These are phyloP conservation scores for Amphiprion percula DNA, from an alignment of 2,113 vertebrate species.

Conservation along the genomic window DNA sequence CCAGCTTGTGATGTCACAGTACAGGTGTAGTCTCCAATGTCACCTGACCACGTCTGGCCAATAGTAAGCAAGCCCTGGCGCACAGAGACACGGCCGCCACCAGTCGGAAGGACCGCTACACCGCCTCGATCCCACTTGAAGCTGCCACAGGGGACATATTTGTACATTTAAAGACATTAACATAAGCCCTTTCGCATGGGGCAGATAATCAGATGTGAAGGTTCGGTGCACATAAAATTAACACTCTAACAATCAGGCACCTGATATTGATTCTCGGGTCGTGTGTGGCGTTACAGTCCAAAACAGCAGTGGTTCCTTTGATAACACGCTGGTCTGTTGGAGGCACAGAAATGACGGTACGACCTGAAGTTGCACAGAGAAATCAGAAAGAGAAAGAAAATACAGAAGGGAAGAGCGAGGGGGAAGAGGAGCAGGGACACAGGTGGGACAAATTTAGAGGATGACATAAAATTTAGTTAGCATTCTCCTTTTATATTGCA, in stretches of 20 bases:
- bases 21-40: constrained; percentile 96
- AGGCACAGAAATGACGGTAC: constrained; percentile 88
- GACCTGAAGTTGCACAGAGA: constrained; percentile 80
- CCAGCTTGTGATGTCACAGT: constrained; percentile 90
- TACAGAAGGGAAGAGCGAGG: background rate
- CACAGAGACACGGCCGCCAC: constrained; percentile 88
- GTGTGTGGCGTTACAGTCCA: constrained; percentile 89
- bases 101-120: constrained; percentile 79
- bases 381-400: background rate
- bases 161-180: background rate
- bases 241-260: constrained; percentile 74
- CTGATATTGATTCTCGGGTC: constrained; percentile 91
- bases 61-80: constrained; percentile 92
- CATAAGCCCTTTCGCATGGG: background rate
- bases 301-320: constrained; percentile 92
- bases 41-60: constrained; percentile 97
- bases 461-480: constrained; percentile 13
- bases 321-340: constrained; percentile 93
- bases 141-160: constrained; percentile 75
- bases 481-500: background rate
- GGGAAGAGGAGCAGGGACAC: background rate
- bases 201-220: background rate
- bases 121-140: constrained; percentile 93
- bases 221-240: background rate
- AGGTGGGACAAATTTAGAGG: background rate